These are phyloP conservation scores for Asteroscopus sphinx DNA, from an alignment of 2,888 invertebrate genomes.

Conservation along the genomic window DNA sequence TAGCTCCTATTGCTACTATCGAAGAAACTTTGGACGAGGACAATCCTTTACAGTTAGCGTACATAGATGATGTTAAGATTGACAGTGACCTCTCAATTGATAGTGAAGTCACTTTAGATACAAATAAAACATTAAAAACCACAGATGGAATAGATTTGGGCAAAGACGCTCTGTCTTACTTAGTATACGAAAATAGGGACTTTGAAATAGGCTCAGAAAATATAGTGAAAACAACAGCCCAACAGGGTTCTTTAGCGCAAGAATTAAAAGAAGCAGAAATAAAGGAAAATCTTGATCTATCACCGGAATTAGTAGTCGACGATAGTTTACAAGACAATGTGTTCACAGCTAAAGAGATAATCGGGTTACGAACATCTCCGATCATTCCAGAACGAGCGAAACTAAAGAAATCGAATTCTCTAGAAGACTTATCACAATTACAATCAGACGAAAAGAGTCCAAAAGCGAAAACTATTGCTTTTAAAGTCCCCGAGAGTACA, in stretches of 20 bases:
- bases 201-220: conserved; percentile 62
- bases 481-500: conserved; percentile 81
- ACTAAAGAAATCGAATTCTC: conserved; percentile 79
- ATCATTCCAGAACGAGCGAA: conserved; percentile 82
- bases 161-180: conserved; percentile 82
- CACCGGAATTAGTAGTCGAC: conserved; percentile 82
- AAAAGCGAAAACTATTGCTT: conserved; percentile 79
- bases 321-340: conserved; percentile 75
- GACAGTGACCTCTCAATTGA: conserved; percentile 60
- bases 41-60: conserved; percentile 67
- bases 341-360: conserved; percentile 72
- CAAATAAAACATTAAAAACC: conserved; percentile 50
- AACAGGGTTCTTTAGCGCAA: conserved; percentile 74
- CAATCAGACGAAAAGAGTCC: conserved; percentile 69
- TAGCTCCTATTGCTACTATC: conserved; percentile 84
- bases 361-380: conserved; percentile 72
- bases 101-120: conserved; percentile 47
- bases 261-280: conserved; percentile 81
- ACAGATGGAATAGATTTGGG: conserved; percentile 78
- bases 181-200: conserved; percentile 77
- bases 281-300: conserved; percentile 80
- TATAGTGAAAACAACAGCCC: conserved; percentile 48
- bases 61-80: conserved; percentile 76
- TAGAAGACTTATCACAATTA: conserved; percentile 77
- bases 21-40: conserved; percentile 79